phyloP scores from a whole-genome alignment of 1,140 invertebrate species.

The Belonocnema kinseyi region DNA sequence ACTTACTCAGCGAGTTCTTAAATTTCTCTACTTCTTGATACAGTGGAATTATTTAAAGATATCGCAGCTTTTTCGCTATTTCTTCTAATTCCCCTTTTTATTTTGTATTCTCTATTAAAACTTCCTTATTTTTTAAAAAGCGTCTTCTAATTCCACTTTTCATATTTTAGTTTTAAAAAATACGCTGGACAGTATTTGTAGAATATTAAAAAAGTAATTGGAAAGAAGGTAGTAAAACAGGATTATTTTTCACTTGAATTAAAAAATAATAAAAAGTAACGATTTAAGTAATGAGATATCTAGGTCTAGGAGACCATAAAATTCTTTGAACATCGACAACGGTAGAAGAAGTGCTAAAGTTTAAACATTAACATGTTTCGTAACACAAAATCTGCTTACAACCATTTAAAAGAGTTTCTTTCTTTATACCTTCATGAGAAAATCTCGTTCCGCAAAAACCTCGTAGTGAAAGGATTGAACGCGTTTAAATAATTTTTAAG shows the following conservation, averaged over 20 bases:
- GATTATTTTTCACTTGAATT: neutral
- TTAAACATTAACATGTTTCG: neutral
- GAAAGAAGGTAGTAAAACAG: neutral
- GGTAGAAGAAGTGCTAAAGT: neutral
- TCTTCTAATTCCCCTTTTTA: too few species aligned
- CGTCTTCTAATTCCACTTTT: too few species aligned
- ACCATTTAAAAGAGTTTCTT: constrained; percentile 15
- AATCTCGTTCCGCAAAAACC: constrained; percentile 13
- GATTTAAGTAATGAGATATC: neutral
- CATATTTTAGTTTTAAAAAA: too few species aligned
- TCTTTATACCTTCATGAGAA: neutral
- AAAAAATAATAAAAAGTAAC: neutral
- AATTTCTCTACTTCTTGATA: neutral
- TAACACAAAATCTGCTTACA: constrained; percentile 26
- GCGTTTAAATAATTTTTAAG: constrained; percentile 15
- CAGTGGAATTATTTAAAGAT: too few species aligned
- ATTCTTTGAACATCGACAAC: neutral
- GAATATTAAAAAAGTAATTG: too few species aligned
- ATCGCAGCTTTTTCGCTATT: too few species aligned
- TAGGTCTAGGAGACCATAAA: constrained; percentile 18
- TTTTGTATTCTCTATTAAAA: too few species aligned
- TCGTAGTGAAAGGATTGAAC: constrained; percentile 24
- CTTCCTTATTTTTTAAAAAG: too few species aligned
- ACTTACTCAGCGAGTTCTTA: neutral
- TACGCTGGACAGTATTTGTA: too few species aligned